A percentile compares a stretch with the other conserved stretches of the same genome.
Conservation (phyloP, 30 jellyfish, hydroid and myxozoan genomes). For the Pseudorhiza aurosa region DNA sequence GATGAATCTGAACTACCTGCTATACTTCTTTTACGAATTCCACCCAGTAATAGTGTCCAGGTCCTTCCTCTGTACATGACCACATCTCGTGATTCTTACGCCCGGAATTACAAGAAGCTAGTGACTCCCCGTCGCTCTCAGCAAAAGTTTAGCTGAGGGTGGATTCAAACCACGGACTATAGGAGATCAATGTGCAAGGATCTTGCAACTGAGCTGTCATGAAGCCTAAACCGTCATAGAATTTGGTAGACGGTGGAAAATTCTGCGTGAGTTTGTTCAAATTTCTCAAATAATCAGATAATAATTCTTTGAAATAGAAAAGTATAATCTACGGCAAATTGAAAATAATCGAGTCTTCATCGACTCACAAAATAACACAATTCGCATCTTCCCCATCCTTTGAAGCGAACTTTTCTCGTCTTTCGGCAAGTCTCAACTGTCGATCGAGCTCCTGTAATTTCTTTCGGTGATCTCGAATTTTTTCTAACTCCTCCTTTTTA, state of each 20-base stretch:
- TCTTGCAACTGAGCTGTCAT: too few species aligned
- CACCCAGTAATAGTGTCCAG: too few species aligned
- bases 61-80: too few species aligned
- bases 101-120: too few species aligned
- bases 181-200: too few species aligned
- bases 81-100: too few species aligned
- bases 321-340: conserved; percentile 32
- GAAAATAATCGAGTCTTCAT: neutral
- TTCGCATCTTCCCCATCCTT: conserved; percentile 80
- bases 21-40: neutral
- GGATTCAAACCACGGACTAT: too few species aligned
- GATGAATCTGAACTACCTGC: neutral
- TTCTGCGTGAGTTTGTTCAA: too few species aligned
- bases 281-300: neutral
- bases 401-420: conserved; percentile 77
- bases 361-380: conserved; percentile 48
- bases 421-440: conserved; percentile 87
- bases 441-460: conserved; percentile 91
- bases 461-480: conserved; percentile 82
- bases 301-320: neutral
- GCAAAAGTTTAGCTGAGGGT: too few species aligned
- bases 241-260: neutral
- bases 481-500: conserved; percentile 82
- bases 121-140: too few species aligned
- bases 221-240: too few species aligned